Percentiles rank a stretch among this genome's conserved stretches.
phyloP scores from a whole-genome alignment of 2,888 invertebrate genomes.

The Apomyelois bistriatella region DNA sequence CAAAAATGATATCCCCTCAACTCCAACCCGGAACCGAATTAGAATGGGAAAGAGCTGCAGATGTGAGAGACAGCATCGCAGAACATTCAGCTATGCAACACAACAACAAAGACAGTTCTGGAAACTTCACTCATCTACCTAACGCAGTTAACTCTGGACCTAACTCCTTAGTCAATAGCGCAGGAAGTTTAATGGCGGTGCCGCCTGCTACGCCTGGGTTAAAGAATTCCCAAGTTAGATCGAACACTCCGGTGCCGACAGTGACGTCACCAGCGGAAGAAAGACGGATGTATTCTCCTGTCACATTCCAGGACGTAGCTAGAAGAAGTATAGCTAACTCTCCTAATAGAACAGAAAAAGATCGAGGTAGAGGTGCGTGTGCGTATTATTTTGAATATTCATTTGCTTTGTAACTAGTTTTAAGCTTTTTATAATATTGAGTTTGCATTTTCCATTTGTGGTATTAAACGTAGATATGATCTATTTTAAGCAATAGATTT shows the following conservation, averaged over 20 bases:
- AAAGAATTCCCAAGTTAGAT: slow-evolving; percentile 31
- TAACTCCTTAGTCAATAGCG: slow-evolving; percentile 38
- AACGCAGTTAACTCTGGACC: slow-evolving; percentile 47
- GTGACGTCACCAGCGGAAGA: slow-evolving; percentile 80
- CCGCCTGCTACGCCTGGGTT: slow-evolving; percentile 32
- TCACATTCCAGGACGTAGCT: slow-evolving; percentile 91
- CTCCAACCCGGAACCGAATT: slow-evolving; percentile 59
- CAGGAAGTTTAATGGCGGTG: slow-evolving; percentile 34
- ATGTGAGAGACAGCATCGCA: slow-evolving; percentile 66
- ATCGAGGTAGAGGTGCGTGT: slow-evolving; percentile 38
- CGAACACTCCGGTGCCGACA: slow-evolving; percentile 29
- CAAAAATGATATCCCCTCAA: slow-evolving; percentile 64
- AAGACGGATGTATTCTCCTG: slow-evolving; percentile 88
- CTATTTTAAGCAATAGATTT: too few species aligned
- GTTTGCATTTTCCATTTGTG: too few species aligned
- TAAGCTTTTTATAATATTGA: too few species aligned
- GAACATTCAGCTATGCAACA: slow-evolving; percentile 63
- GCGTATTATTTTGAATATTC: neutral
- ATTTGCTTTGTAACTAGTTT: neutral
- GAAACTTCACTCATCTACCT: slow-evolving; percentile 34
- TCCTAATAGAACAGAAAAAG: slow-evolving; percentile 76
- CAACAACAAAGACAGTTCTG: slow-evolving; percentile 44
- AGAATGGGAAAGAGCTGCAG: slow-evolving; percentile 72
- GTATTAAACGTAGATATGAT: too few species aligned
- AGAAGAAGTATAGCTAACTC: slow-evolving; percentile 88